Conservation (phyloP, 2,797 vertebrate genomes). For the Melanotaenia boesemani region DNA sequence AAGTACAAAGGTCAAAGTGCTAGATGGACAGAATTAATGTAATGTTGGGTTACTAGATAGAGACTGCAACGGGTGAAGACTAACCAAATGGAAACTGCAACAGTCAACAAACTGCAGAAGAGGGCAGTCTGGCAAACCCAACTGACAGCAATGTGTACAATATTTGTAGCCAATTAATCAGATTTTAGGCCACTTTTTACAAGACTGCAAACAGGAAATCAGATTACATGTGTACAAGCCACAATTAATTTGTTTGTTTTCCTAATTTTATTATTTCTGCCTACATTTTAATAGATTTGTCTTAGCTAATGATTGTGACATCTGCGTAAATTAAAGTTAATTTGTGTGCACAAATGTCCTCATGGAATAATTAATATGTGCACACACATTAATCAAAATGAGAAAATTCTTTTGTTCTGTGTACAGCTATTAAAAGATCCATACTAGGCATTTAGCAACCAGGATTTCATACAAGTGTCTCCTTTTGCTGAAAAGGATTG, state of each 20-base stretch:
- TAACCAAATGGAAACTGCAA: too few relatives aligned
- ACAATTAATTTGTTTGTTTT: not conserved
- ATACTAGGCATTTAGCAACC: not conserved
- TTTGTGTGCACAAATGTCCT: not conserved
- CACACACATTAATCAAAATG: not conserved
- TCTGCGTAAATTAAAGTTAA: not conserved
- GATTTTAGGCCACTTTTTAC: too few relatives aligned
- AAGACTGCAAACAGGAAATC: not conserved
- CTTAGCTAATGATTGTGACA: not conserved
- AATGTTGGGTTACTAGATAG: too few relatives aligned
- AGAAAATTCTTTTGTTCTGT: not conserved
- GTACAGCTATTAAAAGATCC: not conserved
- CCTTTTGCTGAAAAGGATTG: not conserved
- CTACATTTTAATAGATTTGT: not conserved
- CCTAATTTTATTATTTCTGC: not conserved
- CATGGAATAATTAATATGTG: not conserved
- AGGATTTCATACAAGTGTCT: not conserved
- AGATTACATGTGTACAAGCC: not conserved
- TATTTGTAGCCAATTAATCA: too few relatives aligned
- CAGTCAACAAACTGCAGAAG: too few relatives aligned
- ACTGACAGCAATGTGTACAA: too few relatives aligned
- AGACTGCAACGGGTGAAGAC: too few relatives aligned
- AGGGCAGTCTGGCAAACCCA: too few relatives aligned
- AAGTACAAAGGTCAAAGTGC: too few relatives aligned
- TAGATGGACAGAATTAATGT: too few relatives aligned